Conservation (phyloP, 1,140 invertebrate species). For the Scaptomyza pallida region DNA sequence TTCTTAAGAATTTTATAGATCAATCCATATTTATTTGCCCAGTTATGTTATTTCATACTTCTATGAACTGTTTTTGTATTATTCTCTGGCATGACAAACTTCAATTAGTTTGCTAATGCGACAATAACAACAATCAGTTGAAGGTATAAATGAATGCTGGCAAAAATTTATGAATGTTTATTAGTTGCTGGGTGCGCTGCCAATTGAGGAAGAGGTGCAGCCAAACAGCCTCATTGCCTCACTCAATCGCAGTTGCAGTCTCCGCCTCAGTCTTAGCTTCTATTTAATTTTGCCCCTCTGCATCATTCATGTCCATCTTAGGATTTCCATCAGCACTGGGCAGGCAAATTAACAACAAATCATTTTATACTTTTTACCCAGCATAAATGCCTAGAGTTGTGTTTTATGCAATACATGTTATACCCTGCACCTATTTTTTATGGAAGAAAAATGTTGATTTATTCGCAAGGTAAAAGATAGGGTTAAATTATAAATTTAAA, state of each 20-base stretch:
- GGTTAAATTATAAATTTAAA: too few species aligned
- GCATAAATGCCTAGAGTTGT: background rate
- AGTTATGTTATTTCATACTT: slow-evolving; percentile 17
- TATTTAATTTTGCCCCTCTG: slow-evolving; percentile 16
- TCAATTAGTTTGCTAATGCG: slow-evolving; percentile 62
- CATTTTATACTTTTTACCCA: slow-evolving; percentile 7
- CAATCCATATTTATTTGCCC: background rate
- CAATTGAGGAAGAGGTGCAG: slow-evolving; percentile 73
- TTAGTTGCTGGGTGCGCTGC: slow-evolving; percentile 60
- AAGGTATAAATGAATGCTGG: slow-evolving; percentile 30
- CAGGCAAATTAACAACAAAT: slow-evolving; percentile 39
- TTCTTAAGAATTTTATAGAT: background rate
- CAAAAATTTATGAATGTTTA: slow-evolving; percentile 59
- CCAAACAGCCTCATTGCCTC: slow-evolving; percentile 26
- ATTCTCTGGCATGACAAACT: slow-evolving; percentile 39
- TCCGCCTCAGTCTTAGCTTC: slow-evolving; percentile 15
- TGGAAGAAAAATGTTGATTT: background rate
- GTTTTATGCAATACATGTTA: too few species aligned
- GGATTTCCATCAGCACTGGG: slow-evolving; percentile 13
- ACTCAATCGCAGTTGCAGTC: slow-evolving; percentile 21
- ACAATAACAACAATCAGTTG: slow-evolving; percentile 23
- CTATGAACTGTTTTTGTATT: slow-evolving; percentile 16
- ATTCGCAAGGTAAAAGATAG: background rate
- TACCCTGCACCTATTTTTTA: slow-evolving; percentile 6
- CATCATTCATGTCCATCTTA: slow-evolving; percentile 62